phyloP scores from a whole-genome alignment of 1,140 invertebrate genomes.

The Triops longicaudatus region DNA sequence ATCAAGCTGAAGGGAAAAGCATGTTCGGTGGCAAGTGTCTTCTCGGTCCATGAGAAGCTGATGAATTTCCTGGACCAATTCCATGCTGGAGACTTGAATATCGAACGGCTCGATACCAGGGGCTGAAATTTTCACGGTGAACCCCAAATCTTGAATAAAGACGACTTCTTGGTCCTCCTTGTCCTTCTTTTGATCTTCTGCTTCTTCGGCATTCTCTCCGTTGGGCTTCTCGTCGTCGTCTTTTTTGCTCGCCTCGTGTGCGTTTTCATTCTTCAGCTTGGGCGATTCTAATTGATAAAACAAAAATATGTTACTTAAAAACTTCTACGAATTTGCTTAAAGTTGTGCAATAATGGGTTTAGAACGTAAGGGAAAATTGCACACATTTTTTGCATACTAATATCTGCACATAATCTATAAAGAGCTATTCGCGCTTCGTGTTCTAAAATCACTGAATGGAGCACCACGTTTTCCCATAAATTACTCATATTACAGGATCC shows the following conservation, averaged over 20 bases:
- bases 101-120: slow-evolving; percentile 83
- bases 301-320: too few species aligned
- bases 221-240: not conserved
- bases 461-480: not conserved
- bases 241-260: slow-evolving; percentile 27
- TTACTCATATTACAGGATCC: not conserved
- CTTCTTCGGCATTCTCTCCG: slow-evolving; percentile 27
- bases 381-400: too few species aligned
- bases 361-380: too few species aligned
- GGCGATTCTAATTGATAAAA: not conserved
- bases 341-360: too few species aligned
- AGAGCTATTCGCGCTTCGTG: not conserved
- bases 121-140: slow-evolving; percentile 82
- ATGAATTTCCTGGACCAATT: slow-evolving; percentile 97
- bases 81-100: slow-evolving; percentile 93
- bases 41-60: slow-evolving; percentile 95
- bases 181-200: slow-evolving; percentile 48
- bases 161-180: slow-evolving; percentile 68
- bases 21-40: slow-evolving; percentile 95
- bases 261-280: slow-evolving; percentile 27
- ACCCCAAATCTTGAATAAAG: slow-evolving; percentile 87
- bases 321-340: too few species aligned
- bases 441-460: not conserved
- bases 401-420: not conserved
- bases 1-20: slow-evolving; percentile 92